A percentile compares a stretch with the other conserved stretches of the same genome.
phyloP scores from a whole-genome alignment of 2,113 vertebrate genomes.

The Istiophorus platypterus region DNA sequence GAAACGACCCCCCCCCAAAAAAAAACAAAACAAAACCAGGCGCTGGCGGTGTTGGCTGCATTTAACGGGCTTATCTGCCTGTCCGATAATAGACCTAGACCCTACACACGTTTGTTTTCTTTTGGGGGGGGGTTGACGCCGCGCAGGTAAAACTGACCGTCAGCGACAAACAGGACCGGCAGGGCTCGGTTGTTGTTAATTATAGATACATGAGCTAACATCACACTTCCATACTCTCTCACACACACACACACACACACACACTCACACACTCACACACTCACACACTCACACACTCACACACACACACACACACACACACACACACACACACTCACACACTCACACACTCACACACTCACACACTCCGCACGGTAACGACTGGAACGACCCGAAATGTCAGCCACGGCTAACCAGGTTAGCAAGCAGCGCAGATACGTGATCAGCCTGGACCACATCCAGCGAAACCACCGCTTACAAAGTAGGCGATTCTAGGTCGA shows the following conservation, averaged over 20 bases:
- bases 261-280: too few relatives aligned
- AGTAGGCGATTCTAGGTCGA: fast-evolving
- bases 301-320: too few relatives aligned
- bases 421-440: background rate
- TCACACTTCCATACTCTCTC: background rate
- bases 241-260: too few relatives aligned
- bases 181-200: background rate
- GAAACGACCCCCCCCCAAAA: too few relatives aligned
- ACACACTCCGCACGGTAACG: background rate
- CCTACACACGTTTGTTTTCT: background rate
- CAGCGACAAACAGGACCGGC: background rate
- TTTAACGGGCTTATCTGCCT: background rate
- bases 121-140: too few relatives aligned
- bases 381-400: background rate
- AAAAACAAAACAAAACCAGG: background rate
- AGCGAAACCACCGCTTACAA: background rate
- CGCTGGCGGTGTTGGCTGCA: background rate
- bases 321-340: too few relatives aligned
- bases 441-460: background rate
- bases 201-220: background rate
- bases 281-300: too few relatives aligned
- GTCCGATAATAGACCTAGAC: constrained; percentile 40
- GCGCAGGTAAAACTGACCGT: constrained; percentile 8
- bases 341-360: too few relatives aligned
- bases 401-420: constrained; percentile 6